These are phyloP conservation scores for Drosophila truncata DNA, from an alignment of 1,140 invertebrate species.

Conservation along the genomic window DNA sequence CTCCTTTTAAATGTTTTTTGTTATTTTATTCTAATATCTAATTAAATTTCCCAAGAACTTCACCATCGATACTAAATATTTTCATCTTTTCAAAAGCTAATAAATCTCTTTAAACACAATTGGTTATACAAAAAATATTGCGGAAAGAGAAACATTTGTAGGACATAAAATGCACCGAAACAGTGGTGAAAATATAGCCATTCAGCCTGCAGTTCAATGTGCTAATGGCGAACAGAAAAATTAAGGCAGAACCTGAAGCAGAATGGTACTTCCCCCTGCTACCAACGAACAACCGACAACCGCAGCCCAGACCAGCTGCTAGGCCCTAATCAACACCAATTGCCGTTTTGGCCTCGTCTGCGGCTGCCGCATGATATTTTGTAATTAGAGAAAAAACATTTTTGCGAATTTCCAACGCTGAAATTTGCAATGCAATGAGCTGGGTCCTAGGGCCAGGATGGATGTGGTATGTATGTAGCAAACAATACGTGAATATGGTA, in stretches of 20 bases:
- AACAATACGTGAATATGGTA: constrained; percentile 72
- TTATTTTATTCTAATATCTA: no score
- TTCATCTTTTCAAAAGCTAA: constrained; percentile 11
- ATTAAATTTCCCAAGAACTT: no score
- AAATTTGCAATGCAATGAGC: constrained; percentile 49
- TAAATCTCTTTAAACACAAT: no score
- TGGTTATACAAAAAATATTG: no score
- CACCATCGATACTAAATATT: constrained; percentile 17
- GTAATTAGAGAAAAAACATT: constrained; percentile 72
- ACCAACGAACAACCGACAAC: not conserved
- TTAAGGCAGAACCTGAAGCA: not conserved
- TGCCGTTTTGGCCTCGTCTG: constrained; percentile 42
- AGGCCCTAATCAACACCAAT: constrained; percentile 71
- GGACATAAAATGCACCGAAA: constrained; percentile 16
- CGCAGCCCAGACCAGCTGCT: constrained; percentile 16
- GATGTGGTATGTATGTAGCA: constrained; percentile 19
- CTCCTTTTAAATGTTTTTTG: no score
- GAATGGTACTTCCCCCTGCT: not conserved
- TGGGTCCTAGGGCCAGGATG: not conserved
- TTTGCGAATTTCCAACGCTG: constrained; percentile 26
- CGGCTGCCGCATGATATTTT: constrained; percentile 56
- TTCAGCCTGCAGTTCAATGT: not conserved
- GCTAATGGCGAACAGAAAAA: not conserved
- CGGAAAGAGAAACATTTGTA: no score
- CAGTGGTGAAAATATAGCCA: constrained; percentile 17